phyloP scores from a whole-genome alignment of 2,797 vertebrate species.

The Setipinna tenuifilis region DNA sequence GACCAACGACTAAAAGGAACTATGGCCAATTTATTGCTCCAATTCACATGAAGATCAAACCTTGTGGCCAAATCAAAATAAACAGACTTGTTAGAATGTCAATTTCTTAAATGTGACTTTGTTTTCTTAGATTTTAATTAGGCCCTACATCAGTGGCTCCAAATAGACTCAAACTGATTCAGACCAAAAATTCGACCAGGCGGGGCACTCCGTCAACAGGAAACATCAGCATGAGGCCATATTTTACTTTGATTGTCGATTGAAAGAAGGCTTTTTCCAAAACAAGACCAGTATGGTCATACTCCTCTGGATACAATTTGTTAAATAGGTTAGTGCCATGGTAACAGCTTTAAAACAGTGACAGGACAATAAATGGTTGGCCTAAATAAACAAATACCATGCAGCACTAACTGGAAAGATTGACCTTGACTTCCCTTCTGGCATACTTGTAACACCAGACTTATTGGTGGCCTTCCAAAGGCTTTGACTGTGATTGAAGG shows the following conservation, averaged over 20 bases:
- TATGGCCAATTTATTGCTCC: background rate
- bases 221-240: background rate
- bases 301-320: background rate
- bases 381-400: background rate
- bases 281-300: background rate
- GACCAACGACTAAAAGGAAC: background rate
- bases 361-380: background rate
- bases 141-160: background rate
- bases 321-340: background rate
- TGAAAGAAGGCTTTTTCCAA: background rate
- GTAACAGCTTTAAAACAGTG: background rate
- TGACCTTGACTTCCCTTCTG: background rate
- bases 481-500: background rate
- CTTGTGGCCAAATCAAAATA: background rate
- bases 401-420: background rate
- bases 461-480: background rate
- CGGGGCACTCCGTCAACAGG: constrained; percentile 24
- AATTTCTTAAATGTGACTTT: too few relatives aligned
- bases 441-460: background rate
- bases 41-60: background rate
- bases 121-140: too few relatives aligned
- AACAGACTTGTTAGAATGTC: too few relatives aligned
- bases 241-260: constrained; percentile 17
- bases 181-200: background rate
- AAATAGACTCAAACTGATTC: background rate